Evolutionary conservation across 2,888 invertebrate species (phyloP).

Genomic region (Labia minor): DNA sequence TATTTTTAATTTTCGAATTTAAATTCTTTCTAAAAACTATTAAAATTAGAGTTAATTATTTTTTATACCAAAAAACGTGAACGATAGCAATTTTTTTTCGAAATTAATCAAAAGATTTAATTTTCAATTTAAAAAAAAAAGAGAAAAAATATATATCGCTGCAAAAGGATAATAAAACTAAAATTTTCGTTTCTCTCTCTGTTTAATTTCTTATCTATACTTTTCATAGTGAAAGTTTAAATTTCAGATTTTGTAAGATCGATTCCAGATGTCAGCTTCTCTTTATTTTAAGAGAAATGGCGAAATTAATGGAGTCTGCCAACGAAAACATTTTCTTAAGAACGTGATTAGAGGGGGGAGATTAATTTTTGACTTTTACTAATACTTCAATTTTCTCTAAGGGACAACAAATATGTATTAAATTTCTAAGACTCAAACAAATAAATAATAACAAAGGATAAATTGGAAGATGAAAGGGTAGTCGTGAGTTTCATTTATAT

Average conservation of each 20-base stretch:
- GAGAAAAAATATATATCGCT: too few species aligned
- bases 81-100: too few species aligned
- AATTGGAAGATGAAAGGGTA: neutral
- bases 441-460: neutral
- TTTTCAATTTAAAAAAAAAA: too few species aligned
- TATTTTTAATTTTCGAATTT: too few species aligned
- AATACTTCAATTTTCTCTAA: neutral
- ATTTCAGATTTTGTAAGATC: neutral
- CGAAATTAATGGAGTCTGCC: neutral
- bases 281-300: neutral
- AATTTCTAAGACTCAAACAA: neutral
- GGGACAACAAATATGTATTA: conserved; percentile 2
- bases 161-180: too few species aligned
- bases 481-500: neutral
- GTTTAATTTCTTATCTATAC: too few species aligned
- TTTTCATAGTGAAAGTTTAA: neutral
- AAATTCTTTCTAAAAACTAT: too few species aligned
- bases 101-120: too few species aligned
- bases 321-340: neutral
- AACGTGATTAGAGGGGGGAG: neutral
- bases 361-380: conserved; percentile 13
- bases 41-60: too few species aligned
- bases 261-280: neutral
- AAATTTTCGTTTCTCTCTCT: too few species aligned
- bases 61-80: too few species aligned